These are phyloP conservation scores for Julus scandinavius DNA, from an alignment of 2,888 invertebrate genomes.

Conservation along the genomic window DNA sequence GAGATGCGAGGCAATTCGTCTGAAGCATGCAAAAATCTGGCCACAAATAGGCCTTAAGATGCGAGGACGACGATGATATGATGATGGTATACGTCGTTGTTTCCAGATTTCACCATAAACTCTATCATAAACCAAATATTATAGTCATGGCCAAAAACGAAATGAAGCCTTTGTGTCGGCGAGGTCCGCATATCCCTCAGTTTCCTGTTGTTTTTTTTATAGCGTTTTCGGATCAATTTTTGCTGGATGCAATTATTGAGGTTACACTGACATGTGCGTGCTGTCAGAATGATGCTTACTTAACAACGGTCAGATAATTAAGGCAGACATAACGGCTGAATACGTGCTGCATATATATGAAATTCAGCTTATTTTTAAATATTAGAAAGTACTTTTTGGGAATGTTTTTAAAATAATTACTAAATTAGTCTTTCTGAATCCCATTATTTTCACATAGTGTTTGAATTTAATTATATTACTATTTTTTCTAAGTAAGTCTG, in stretches of 20 bases:
- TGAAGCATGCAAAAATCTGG: not conserved
- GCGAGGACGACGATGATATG: not conserved
- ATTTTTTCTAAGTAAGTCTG: too few species aligned
- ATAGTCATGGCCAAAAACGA: slow-evolving; percentile 12
- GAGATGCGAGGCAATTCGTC: not conserved
- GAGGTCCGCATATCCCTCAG: not conserved
- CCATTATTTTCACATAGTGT: too few species aligned
- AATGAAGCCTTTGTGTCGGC: not conserved
- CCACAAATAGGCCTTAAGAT: not conserved
- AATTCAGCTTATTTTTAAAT: too few species aligned
- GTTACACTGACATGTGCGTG: not conserved
- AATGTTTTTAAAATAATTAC: too few species aligned
- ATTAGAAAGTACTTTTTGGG: too few species aligned
- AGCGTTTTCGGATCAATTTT: not conserved
- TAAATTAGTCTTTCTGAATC: too few species aligned
- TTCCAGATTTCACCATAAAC: slow-evolving; percentile 17
- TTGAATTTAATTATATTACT: too few species aligned
- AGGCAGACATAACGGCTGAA: not conserved
- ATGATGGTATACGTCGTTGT: not conserved
- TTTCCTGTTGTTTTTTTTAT: not conserved
- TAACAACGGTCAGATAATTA: not conserved
- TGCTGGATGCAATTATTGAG: not conserved
- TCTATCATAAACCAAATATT: slow-evolving; percentile 12
- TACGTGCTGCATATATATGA: too few species aligned
- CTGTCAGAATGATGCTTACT: not conserved